These are phyloP conservation scores for Drosophila dives DNA, from an alignment of 2,888 invertebrate species.

Conservation along the genomic window DNA sequence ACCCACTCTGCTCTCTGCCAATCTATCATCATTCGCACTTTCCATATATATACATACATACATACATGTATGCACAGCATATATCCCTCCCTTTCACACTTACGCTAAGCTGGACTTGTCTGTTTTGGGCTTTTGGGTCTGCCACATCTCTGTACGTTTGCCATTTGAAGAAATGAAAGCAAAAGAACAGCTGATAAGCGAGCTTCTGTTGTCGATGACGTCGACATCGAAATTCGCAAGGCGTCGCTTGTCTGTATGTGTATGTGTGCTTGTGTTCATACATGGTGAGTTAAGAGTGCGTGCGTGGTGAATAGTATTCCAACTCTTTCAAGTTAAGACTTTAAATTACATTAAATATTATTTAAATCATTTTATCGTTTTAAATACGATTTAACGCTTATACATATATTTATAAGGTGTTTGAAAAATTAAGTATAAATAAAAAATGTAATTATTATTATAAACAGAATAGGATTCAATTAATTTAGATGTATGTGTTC, in stretches of 20 bases:
- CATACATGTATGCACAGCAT: not conserved
- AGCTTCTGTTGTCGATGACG: slow-evolving; percentile 21
- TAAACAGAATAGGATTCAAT: not conserved
- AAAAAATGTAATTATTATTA: not conserved
- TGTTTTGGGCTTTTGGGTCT: slow-evolving; percentile 22
- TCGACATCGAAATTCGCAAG: slow-evolving; percentile 6
- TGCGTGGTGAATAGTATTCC: slow-evolving; percentile 36
- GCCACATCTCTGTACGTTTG: slow-evolving; percentile 47
- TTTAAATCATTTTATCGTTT: not conserved
- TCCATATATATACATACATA: slow-evolving; percentile 7
- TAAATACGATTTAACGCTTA: not conserved
- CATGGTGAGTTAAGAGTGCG: slow-evolving; percentile 9
- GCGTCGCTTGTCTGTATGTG: not conserved
- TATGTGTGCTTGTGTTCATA: slow-evolving; percentile 1
- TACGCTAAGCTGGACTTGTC: slow-evolving; percentile 26
- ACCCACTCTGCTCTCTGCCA: slow-evolving; percentile 5
- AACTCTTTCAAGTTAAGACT: slow-evolving; percentile 6
- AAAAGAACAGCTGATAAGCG: slow-evolving; percentile 70
- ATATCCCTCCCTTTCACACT: slow-evolving; percentile 11
- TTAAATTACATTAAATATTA: not conserved
- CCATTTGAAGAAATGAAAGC: slow-evolving; percentile 56
- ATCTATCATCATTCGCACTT: slow-evolving; percentile 3
- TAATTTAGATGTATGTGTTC: not conserved
- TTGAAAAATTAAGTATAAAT: not conserved
- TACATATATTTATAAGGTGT: not conserved